These are phyloP conservation scores for Megalops cyprinoides DNA, from an alignment of 2,797 vertebrate genomes.

Conservation along the genomic window DNA sequence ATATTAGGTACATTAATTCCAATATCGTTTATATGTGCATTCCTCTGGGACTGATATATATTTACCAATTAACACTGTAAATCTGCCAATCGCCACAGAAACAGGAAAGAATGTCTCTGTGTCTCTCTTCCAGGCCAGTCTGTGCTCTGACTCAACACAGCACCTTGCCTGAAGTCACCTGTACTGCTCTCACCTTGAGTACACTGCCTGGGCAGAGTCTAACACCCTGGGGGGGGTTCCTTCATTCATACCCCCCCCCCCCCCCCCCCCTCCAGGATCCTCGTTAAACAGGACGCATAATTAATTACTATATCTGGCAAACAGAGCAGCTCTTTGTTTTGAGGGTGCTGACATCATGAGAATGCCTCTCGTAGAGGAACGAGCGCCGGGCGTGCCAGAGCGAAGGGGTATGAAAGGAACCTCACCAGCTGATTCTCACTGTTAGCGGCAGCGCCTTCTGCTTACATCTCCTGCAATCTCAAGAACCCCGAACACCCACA, in stretches of 20 bases:
- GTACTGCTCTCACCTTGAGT: background rate
- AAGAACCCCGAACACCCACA: background rate
- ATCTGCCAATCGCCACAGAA: constrained; percentile 19
- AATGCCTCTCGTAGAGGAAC: constrained; percentile 16
- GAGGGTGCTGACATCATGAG: constrained; percentile 20
- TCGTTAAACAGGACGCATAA: constrained; percentile 28
- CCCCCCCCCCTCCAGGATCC: constrained; percentile 15
- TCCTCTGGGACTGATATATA: background rate
- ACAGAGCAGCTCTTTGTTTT: constrained; percentile 28
- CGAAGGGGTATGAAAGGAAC: constrained; percentile 7
- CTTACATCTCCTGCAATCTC: background rate
- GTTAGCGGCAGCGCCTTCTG: background rate
- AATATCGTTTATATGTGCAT: background rate
- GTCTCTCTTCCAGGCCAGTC: background rate
- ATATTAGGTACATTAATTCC: background rate
- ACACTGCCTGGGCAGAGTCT: background rate
- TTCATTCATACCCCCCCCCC: constrained; percentile 14
- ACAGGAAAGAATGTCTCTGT: background rate
- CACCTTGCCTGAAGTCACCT: background rate
- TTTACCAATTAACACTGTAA: background rate
- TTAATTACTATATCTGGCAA: constrained; percentile 31
- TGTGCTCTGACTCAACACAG: background rate
- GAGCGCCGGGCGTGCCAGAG: constrained; percentile 22
- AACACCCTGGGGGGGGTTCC: constrained; percentile 1
- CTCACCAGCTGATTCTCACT: background rate